These are phyloP conservation scores for Chironomus riparius DNA, from an alignment of 2,888 invertebrate species.

Conservation along the genomic window DNA sequence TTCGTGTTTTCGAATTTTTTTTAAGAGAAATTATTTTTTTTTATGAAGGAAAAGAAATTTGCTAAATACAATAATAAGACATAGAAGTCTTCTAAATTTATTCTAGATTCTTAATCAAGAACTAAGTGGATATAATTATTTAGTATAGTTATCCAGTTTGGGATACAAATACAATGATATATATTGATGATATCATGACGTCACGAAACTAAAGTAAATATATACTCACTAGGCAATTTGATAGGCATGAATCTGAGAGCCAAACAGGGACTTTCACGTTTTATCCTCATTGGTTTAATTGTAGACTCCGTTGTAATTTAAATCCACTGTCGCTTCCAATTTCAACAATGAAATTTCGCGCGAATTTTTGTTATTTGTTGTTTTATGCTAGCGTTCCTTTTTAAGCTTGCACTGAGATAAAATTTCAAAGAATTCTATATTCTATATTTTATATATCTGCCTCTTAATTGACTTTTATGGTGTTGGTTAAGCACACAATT, in stretches of 20 bases:
- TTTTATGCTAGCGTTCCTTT: background rate
- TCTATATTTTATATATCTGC: background rate
- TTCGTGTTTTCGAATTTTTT: background rate
- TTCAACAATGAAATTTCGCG: constrained; percentile 5
- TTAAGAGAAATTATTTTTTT: background rate
- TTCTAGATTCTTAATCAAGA: background rate
- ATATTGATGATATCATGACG: background rate
- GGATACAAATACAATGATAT: background rate
- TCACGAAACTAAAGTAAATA: background rate
- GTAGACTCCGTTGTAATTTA: background rate
- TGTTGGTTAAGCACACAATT: constrained; percentile 23
- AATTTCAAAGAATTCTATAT: background rate
- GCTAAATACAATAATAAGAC: background rate
- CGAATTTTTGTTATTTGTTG: background rate
- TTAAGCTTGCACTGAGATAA: background rate
- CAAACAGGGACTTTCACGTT: constrained; percentile 55
- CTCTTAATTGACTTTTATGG: constrained; percentile 26
- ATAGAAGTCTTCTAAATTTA: background rate
- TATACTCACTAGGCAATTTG: constrained; percentile 36
- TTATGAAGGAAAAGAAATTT: background rate
- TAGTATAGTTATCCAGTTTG: background rate
- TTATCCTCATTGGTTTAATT: constrained; percentile 48
- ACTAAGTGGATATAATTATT: background rate
- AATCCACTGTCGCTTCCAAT: background rate
- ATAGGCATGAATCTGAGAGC: constrained; percentile 52